A percentile compares a stretch with the other conserved stretches of the same genome.
These are phyloP conservation scores for Ginglymostoma cirratum DNA, from an alignment of 2,113 vertebrate genomes.

Conservation along the genomic window DNA sequence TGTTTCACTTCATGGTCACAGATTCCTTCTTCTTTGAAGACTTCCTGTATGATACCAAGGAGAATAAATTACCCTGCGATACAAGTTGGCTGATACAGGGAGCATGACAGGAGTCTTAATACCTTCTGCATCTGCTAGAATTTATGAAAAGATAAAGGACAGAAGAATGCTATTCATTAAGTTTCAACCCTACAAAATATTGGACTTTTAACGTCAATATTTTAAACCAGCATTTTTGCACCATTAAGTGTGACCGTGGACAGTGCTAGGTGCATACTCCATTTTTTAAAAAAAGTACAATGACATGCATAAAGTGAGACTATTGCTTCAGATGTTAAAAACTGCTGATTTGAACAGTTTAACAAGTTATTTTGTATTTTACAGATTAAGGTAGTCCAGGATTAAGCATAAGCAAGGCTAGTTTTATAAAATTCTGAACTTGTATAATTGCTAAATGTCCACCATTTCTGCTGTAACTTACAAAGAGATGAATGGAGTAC, in stretches of 20 bases:
- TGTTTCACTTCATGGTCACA: conserved; percentile 71
- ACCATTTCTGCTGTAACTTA: background rate
- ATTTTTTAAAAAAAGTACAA: background rate
- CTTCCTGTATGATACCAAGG: conserved; percentile 63
- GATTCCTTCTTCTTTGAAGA: conserved; percentile 82
- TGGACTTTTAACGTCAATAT: background rate
- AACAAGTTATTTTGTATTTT: background rate
- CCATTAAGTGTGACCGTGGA: background rate
- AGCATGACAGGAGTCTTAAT: background rate
- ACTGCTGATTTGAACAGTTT: background rate
- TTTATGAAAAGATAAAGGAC: background rate
- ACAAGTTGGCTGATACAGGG: background rate
- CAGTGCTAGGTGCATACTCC: background rate
- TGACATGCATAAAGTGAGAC: background rate
- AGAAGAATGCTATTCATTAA: background rate
- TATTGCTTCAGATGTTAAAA: background rate
- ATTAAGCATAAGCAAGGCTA: background rate
- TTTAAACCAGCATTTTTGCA: background rate
- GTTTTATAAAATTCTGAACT: background rate
- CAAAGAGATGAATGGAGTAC: background rate
- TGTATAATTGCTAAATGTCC: too few relatives aligned
- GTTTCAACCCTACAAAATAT: background rate
- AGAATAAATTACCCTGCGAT: background rate
- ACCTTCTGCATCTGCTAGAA: background rate
- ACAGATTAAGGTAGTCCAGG: background rate